Evolutionary conservation across 1,140 invertebrate genomes (phyloP).

Genomic region (Onthophagus taurus): DNA sequence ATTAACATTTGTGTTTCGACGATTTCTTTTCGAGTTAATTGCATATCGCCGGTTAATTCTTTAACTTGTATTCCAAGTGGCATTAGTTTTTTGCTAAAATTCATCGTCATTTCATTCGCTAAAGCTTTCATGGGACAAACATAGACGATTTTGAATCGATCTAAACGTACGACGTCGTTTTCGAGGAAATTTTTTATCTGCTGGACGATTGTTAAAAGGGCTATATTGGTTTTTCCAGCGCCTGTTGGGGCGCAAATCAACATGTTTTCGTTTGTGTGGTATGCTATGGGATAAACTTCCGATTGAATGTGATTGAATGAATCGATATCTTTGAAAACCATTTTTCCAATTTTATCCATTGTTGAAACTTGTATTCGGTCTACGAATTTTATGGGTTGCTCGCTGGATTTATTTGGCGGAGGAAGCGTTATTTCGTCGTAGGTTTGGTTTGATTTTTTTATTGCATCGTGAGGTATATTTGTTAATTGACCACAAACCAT

Average conservation of each 20-base stretch:
- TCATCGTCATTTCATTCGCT: constrained; percentile 95
- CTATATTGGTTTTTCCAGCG: constrained; percentile 98
- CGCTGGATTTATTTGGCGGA: constrained; percentile 51
- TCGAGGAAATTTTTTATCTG: constrained; percentile 80
- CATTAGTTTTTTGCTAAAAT: constrained; percentile 75
- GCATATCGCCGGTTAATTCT: constrained; percentile 98
- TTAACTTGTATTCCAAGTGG: constrained; percentile 72
- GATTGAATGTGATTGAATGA: constrained; percentile 91
- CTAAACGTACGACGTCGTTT: constrained; percentile 69
- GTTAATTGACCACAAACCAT: constrained; percentile 66
- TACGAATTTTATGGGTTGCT: constrained; percentile 51
- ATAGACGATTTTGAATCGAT: constrained; percentile 98
- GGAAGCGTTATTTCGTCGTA: constrained; percentile 88
- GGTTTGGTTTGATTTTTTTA: constrained; percentile 56
- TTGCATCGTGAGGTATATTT: constrained; percentile 68
- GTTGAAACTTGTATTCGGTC: constrained; percentile 58
- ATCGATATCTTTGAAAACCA: constrained; percentile 80
- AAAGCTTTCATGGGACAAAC: constrained; percentile 99
- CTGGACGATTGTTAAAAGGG: constrained; percentile 85
- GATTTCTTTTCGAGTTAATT: constrained; percentile 91
- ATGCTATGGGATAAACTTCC: constrained; percentile 90
- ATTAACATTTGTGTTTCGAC: constrained; percentile 95
- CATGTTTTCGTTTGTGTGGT: constrained; percentile 94
- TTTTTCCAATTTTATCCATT: constrained; percentile 77
- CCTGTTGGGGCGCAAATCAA: constrained; percentile 94